These are phyloP conservation scores for Rutilus rutilus DNA, from an alignment of 2,113 vertebrate genomes.

Conservation along the genomic window DNA sequence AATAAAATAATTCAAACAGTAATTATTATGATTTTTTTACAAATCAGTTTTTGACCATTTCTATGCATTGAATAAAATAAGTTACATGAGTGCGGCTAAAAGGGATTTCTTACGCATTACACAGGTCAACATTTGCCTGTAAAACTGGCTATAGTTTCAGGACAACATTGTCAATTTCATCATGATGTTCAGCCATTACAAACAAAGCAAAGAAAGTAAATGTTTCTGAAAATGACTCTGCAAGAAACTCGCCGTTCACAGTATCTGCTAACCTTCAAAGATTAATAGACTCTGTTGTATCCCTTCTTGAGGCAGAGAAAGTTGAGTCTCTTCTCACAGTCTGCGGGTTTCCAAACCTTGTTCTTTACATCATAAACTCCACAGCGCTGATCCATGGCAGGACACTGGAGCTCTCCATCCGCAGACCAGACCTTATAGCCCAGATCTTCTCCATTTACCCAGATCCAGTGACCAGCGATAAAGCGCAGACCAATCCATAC, in stretches of 20 bases:
- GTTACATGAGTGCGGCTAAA: too few relatives aligned
- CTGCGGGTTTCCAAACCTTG: not conserved
- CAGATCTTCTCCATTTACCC: constrained; percentile 1
- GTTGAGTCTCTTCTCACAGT: constrained; percentile 21
- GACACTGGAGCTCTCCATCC: not conserved
- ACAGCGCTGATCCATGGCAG: constrained; percentile 13
- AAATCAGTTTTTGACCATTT: too few relatives aligned
- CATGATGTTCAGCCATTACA: not conserved
- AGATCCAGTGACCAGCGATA: constrained; percentile 18
- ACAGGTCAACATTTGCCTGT: not conserved
- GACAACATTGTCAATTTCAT: not conserved
- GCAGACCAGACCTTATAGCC: constrained; percentile 19
- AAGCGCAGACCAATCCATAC: constrained; percentile 22
- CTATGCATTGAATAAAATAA: too few relatives aligned
- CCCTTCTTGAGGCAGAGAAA: constrained; percentile 16
- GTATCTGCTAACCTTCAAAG: not conserved
- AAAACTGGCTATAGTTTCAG: not conserved
- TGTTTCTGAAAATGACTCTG: not conserved
- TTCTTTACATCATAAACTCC: not conserved
- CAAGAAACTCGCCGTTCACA: not conserved
- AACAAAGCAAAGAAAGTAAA: not conserved
- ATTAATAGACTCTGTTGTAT: not conserved
- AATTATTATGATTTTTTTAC: too few relatives aligned
- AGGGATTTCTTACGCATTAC: too few relatives aligned
- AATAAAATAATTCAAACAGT: too few relatives aligned